phyloP scores from a whole-genome alignment of 2,888 invertebrate species.

The Bhutanitis thaidina region DNA sequence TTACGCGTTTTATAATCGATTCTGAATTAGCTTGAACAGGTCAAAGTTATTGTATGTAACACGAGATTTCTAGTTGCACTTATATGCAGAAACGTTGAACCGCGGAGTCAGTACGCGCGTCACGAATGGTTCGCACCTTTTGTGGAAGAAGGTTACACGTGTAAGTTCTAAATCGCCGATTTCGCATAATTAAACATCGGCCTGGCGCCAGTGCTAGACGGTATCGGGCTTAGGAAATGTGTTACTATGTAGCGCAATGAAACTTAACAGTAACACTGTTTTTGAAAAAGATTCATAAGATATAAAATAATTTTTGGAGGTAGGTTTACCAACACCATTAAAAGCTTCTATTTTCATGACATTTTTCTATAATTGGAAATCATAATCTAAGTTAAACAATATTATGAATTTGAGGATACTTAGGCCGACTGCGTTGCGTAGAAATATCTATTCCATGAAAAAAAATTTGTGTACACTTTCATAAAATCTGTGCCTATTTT shows the following conservation, averaged over 20 bases:
- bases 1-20: background rate
- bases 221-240: constrained; percentile 14
- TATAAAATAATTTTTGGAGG: too few relatives aligned
- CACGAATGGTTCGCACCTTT: constrained; percentile 32
- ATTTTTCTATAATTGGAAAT: too few relatives aligned
- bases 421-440: too few relatives aligned
- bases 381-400: too few relatives aligned
- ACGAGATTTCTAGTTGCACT: constrained; percentile 21
- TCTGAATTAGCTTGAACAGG: constrained; percentile 24
- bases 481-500: too few relatives aligned
- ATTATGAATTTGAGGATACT: too few relatives aligned
- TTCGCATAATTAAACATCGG: constrained; percentile 39
- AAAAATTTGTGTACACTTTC: too few relatives aligned
- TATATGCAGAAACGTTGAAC: constrained; percentile 7
- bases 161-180: constrained; percentile 30
- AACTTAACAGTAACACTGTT: too few relatives aligned
- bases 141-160: constrained; percentile 68
- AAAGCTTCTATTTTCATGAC: too few relatives aligned
- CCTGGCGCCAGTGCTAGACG: constrained; percentile 25
- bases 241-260: background rate
- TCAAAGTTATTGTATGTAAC: constrained; percentile 32
- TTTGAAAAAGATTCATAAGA: too few relatives aligned
- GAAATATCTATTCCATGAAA: too few relatives aligned
- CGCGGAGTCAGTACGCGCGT: constrained; percentile 3
- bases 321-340: too few relatives aligned